Conservation (phyloP, 2,888 invertebrate genomes). For the Drosophila subsilvestris region DNA sequence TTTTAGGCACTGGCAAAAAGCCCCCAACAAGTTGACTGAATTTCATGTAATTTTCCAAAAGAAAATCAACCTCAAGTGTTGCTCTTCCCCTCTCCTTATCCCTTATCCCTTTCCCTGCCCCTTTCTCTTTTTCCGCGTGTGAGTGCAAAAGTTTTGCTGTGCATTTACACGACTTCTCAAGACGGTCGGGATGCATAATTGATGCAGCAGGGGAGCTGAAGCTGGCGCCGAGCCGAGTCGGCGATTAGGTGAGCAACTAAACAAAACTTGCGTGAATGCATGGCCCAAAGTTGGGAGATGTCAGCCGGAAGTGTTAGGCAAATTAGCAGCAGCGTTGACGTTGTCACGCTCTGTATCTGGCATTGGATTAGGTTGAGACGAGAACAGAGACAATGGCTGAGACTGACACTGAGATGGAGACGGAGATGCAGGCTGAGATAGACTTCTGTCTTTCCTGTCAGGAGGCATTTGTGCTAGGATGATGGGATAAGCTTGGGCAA, state of each 20-base stretch:
- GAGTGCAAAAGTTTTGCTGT: constrained; percentile 64
- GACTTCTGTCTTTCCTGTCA: not conserved
- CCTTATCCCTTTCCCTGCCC: not conserved
- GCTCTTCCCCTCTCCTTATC: too few relatives aligned
- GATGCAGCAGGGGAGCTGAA: constrained; percentile 63
- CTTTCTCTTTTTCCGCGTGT: constrained; percentile 26
- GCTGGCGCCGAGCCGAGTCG: not conserved
- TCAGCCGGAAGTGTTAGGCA: constrained; percentile 72
- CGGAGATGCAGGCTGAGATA: constrained; percentile 6
- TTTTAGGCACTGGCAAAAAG: constrained; percentile 53
- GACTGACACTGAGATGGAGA: not conserved
- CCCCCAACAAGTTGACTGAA: constrained; percentile 65
- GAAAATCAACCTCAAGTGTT: constrained; percentile 44
- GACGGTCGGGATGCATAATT: constrained; percentile 66
- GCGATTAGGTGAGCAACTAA: constrained; percentile 42
- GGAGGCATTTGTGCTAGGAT: constrained; percentile 13
- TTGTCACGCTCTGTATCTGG: constrained; percentile 60
- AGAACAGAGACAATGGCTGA: not conserved
- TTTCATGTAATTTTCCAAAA: constrained; percentile 61
- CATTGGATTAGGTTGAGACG: constrained; percentile 37
- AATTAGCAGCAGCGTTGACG: constrained; percentile 67
- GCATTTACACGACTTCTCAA: constrained; percentile 65
- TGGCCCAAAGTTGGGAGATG: constrained; percentile 63
- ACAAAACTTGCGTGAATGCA: constrained; percentile 58
- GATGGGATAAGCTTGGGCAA: constrained; percentile 35